These are phyloP conservation scores for Nipponacmea schrenckii DNA, from an alignment of 2,888 invertebrate genomes.

Conservation along the genomic window DNA sequence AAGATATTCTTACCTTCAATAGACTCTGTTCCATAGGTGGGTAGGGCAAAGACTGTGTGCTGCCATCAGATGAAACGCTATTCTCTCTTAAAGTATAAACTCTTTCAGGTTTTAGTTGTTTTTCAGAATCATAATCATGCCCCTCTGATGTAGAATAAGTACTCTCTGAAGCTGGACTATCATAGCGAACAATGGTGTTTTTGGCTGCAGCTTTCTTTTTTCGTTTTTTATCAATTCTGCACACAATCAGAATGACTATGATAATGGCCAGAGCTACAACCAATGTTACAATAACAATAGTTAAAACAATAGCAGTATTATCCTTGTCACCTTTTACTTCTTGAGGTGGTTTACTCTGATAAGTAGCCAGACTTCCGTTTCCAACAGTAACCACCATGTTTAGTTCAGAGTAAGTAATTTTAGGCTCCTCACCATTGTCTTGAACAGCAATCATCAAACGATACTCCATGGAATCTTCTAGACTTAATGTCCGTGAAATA, in stretches of 20 bases:
- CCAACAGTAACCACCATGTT: constrained; percentile 41
- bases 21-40: not conserved
- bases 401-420: constrained; percentile 40
- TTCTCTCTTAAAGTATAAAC: not conserved
- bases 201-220: not conserved
- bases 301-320: constrained; percentile 4
- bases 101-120: not conserved
- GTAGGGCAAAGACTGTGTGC: not conserved
- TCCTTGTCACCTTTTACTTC: not conserved
- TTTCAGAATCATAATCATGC: not conserved
- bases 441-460: constrained; percentile 50
- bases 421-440: constrained; percentile 45
- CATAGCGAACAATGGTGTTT: not conserved
- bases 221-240: not conserved
- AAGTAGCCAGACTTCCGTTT: constrained; percentile 33
- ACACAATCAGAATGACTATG: not conserved
- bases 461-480: constrained; percentile 44
- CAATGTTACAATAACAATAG: not conserved
- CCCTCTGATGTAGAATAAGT: not conserved
- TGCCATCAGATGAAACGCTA: not conserved
- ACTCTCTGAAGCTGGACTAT: constrained; percentile 3
- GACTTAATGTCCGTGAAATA: constrained; percentile 43
- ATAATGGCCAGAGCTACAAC: not conserved
- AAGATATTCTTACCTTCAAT: not conserved
- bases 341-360: not conserved